Percentiles rank a stretch among this genome's conserved stretches.
phyloP scores from a whole-genome alignment of 2,888 invertebrate species.

The Aricia artaxerxes region DNA sequence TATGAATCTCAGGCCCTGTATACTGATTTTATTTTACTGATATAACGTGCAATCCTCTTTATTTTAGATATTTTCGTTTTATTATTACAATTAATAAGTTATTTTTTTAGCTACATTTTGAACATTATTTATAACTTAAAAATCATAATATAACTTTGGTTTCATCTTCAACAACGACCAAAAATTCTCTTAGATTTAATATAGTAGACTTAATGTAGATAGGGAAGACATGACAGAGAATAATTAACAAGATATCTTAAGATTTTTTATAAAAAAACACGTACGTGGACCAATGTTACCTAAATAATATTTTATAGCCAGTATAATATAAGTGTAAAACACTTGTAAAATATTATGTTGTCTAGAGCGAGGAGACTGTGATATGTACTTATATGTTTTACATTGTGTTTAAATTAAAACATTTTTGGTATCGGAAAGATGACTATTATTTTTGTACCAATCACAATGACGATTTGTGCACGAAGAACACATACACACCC shows the following conservation, averaged over 20 bases:
- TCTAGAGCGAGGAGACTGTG: constrained; percentile 37
- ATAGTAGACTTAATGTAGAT: background rate
- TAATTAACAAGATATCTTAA: background rate
- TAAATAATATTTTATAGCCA: background rate
- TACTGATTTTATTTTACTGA: background rate
- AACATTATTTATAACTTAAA: background rate
- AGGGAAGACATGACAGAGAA: background rate
- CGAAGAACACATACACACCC: background rate
- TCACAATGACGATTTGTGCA: background rate
- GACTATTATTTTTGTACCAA: background rate
- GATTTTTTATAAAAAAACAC: background rate
- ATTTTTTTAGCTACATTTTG: background rate
- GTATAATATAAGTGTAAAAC: background rate
- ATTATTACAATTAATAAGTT: too few relatives aligned
- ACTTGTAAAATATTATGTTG: background rate
- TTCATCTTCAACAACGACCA: background rate
- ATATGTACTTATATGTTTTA: constrained; percentile 36
- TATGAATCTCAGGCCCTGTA: background rate
- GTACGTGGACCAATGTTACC: background rate
- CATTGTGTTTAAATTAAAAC: constrained; percentile 36
- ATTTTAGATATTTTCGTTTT: background rate
- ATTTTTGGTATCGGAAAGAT: constrained; percentile 36
- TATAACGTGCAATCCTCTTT: background rate
- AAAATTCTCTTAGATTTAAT: background rate
- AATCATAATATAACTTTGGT: background rate